Conservation (phyloP, 2,113 vertebrate species). For the Naja naja region DNA sequence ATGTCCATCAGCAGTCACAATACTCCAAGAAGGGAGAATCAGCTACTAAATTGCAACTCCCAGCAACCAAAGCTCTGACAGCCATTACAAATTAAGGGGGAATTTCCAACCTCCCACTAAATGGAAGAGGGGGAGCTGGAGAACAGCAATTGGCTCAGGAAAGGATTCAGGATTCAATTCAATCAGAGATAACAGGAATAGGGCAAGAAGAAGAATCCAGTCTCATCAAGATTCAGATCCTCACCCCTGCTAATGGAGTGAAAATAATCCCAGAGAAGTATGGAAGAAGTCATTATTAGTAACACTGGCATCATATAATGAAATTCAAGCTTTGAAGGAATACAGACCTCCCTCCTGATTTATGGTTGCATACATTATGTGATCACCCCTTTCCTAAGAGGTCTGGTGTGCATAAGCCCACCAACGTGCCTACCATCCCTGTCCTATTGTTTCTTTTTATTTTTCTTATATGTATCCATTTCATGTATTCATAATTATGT, state of each 20-base stretch:
- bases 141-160: neutral
- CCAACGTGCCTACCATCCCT: no score
- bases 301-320: neutral
- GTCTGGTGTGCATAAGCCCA: no score
- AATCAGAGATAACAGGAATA: neutral
- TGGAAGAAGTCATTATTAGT: neutral
- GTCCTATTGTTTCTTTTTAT: no score
- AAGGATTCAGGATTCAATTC: neutral
- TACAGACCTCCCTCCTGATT: neutral
- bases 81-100: neutral
- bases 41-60: neutral
- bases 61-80: neutral
- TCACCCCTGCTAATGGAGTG: neutral
- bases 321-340: neutral
- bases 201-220: neutral
- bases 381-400: no score
- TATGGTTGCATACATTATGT: neutral
- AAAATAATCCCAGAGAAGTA: neutral
- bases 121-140: neutral
- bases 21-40: neutral
- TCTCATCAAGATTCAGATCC: neutral
- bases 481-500: no score
- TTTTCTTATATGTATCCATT: no score
- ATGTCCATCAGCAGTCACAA: neutral
- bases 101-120: neutral